Conservation (phyloP, 2,797 vertebrate genomes). For the Danio tinwini region DNA sequence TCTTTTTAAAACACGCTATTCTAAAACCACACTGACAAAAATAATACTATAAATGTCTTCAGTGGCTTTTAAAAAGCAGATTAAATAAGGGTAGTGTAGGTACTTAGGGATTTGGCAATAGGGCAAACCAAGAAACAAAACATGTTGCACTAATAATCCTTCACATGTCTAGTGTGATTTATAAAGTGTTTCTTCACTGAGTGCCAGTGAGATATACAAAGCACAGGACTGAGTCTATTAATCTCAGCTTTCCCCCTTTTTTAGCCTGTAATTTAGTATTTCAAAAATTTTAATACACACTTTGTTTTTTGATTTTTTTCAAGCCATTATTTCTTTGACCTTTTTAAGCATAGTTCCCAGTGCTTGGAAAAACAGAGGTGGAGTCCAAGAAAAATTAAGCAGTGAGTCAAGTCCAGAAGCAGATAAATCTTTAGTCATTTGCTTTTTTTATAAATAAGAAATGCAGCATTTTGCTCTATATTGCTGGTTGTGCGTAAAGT, state of each 20-base stretch:
- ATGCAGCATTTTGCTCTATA: conserved; percentile 49
- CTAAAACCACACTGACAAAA: conserved; percentile 20
- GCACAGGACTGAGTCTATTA: conserved; percentile 80
- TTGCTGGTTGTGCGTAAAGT: conserved; percentile 46
- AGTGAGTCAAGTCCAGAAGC: conserved; percentile 73
- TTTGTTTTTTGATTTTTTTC: conserved; percentile 66
- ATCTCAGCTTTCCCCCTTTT: conserved; percentile 77
- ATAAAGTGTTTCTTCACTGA: conserved; percentile 82
- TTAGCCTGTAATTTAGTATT: conserved; percentile 81
- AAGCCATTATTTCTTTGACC: conserved; percentile 80
- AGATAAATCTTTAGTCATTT: conserved; percentile 77
- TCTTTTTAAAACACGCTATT: not conserved
- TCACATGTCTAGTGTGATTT: conserved; percentile 82
- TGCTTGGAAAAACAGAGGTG: conserved; percentile 80
- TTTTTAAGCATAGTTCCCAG: conserved; percentile 76
- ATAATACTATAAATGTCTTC: conserved; percentile 55
- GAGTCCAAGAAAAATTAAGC: conserved; percentile 80
- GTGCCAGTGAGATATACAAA: conserved; percentile 78
- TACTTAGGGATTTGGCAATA: conserved; percentile 72
- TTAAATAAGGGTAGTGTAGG: conserved; percentile 69
- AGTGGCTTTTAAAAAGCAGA: conserved; percentile 71
- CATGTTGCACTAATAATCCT: conserved; percentile 73
- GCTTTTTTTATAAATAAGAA: conserved; percentile 60
- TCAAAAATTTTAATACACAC: conserved; percentile 81
- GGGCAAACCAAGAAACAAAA: conserved; percentile 72